These are phyloP conservation scores for Bombylius major DNA, from an alignment of 2,888 invertebrate genomes.

Conservation along the genomic window DNA sequence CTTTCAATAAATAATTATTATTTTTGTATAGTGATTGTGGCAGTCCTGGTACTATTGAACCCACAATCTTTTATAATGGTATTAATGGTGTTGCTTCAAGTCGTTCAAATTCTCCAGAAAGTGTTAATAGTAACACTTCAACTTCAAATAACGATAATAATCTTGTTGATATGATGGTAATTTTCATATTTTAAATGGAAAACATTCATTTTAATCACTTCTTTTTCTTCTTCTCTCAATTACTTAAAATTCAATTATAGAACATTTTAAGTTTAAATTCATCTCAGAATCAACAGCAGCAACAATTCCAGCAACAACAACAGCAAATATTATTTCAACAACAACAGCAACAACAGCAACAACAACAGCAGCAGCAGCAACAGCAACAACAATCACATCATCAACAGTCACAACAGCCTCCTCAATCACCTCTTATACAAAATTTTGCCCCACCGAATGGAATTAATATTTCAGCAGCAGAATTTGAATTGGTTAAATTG, in stretches of 20 bases:
- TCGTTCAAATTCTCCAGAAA: conserved; percentile 34
- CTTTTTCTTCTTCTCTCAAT: neutral
- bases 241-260: conserved; percentile 15
- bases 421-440: conserved; percentile 14
- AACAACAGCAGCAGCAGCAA: conserved; percentile 15
- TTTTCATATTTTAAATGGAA: conserved; percentile 1
- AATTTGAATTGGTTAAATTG: conserved; percentile 30
- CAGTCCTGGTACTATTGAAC: conserved; percentile 15
- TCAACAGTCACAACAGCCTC: conserved; percentile 13
- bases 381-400: conserved; percentile 15
- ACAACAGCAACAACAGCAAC: conserved; percentile 17
- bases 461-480: conserved; percentile 24
- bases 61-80: conserved; percentile 12
- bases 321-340: conserved; percentile 14
- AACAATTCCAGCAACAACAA: conserved; percentile 21
- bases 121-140: conserved; percentile 31
- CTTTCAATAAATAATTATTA: neutral
- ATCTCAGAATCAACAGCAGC: conserved; percentile 18
- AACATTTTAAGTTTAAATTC: conserved; percentile 25
- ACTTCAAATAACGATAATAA: conserved; percentile 27
- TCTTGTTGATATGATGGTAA: conserved; percentile 33
- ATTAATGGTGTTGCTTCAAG: conserved; percentile 23
- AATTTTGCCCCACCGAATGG: conserved; percentile 16
- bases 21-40: conserved; percentile 27
- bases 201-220: neutral